phyloP scores from a whole-genome alignment of 2,113 vertebrate species.

The Poicephalus gulielmi region DNA sequence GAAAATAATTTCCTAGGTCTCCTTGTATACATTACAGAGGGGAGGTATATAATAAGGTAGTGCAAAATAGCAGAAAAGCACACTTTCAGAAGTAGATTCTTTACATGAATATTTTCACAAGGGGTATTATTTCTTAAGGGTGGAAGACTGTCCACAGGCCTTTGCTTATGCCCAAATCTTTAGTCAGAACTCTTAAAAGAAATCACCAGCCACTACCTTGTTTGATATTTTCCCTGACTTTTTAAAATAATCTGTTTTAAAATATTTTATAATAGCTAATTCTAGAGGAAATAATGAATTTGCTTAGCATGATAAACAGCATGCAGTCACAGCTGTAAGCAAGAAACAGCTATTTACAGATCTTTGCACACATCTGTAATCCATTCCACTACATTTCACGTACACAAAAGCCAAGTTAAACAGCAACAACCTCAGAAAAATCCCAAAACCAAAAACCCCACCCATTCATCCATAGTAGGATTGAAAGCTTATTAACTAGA shows the following conservation, averaged over 20 bases:
- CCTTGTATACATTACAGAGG: background rate
- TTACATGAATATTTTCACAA: background rate
- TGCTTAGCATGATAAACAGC: slow-evolving; percentile 4
- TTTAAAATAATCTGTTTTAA: background rate
- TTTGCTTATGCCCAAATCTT: background rate
- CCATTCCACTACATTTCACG: background rate
- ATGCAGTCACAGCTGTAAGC: background rate
- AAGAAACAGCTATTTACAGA: slow-evolving; percentile 42
- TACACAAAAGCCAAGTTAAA: slow-evolving; percentile 8
- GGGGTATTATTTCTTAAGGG: background rate
- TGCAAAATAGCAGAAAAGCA: background rate
- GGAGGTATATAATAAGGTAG: background rate
- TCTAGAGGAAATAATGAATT: background rate
- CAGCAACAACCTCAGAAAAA: background rate
- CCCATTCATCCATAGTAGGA: background rate
- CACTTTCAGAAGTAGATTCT: background rate
- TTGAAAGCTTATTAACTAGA: background rate
- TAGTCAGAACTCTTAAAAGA: background rate
- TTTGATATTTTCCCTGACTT: background rate
- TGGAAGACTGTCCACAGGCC: background rate
- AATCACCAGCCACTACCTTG: background rate
- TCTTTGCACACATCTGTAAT: slow-evolving; percentile 8
- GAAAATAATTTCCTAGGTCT: background rate
- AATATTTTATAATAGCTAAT: background rate
- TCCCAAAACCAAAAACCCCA: accelerated